These are phyloP conservation scores for Formicarius rufipectus DNA, from an alignment of 2,113 vertebrate species.

Conservation along the genomic window DNA sequence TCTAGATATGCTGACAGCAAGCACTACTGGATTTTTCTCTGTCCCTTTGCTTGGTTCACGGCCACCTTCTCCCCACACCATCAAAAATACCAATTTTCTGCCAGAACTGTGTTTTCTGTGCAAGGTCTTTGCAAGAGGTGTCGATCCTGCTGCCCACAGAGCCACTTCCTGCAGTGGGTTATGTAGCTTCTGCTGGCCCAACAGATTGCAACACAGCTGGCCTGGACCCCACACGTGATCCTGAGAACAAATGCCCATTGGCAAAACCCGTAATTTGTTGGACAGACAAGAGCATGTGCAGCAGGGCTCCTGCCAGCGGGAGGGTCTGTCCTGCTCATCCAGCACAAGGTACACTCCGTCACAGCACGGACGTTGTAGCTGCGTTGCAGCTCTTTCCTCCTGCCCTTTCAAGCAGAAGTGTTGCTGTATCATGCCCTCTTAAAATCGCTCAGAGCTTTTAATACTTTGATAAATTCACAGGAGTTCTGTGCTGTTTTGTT, in stretches of 20 bases:
- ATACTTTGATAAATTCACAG: neutral
- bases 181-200: neutral
- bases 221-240: accelerated
- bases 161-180: neutral
- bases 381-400: neutral
- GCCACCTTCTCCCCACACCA: neutral
- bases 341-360: accelerated
- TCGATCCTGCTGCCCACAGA: neutral
- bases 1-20: neutral
- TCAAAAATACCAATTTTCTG: neutral
- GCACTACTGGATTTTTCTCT: neutral
- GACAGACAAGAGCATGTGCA: neutral
- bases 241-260: accelerated
- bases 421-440: neutral
- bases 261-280: neutral
- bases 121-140: neutral
- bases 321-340: neutral
- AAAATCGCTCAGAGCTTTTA: neutral
- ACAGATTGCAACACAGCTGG: neutral
- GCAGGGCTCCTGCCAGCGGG: neutral
- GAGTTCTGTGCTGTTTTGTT: neutral
- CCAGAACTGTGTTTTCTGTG: accelerated
- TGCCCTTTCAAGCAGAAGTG: neutral
- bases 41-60: neutral
- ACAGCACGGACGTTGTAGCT: neutral